Evolutionary conservation across 2,888 invertebrate species (phyloP).

Genomic region (Spilosoma lubricipeda): DNA sequence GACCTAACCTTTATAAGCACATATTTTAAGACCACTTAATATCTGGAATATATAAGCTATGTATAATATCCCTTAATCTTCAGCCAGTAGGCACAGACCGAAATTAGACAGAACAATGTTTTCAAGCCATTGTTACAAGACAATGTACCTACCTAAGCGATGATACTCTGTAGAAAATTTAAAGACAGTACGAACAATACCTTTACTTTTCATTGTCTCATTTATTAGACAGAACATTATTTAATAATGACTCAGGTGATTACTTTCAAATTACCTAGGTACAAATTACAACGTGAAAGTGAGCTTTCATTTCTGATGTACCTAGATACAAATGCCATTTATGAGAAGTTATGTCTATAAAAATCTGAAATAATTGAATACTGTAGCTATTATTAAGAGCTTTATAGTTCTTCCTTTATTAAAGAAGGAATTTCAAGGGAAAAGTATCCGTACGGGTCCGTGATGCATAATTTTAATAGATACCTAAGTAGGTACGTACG

Average conservation of each 20-base stretch:
- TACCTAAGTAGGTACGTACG: background rate
- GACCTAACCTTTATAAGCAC: conserved; percentile 65
- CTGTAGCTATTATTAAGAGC: background rate
- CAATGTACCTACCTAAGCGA: background rate
- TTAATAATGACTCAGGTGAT: conserved; percentile 31
- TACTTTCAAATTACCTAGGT: conserved; percentile 20
- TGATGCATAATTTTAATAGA: background rate
- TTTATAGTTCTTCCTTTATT: background rate
- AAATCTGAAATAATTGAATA: conserved; percentile 6
- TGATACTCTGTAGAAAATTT: background rate
- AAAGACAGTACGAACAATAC: background rate
- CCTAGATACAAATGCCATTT: background rate
- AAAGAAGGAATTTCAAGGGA: background rate
- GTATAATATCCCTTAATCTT: background rate
- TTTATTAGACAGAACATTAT: background rate
- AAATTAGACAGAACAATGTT: background rate
- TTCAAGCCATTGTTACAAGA: background rate
- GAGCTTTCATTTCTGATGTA: conserved; percentile 10
- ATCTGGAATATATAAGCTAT: background rate
- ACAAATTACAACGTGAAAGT: conserved; percentile 10
- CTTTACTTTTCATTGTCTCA: conserved; percentile 7
- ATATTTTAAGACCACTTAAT: conserved; percentile 41
- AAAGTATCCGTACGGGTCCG: background rate
- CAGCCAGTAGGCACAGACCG: background rate
- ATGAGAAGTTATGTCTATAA: conserved; percentile 8